Percentiles rank a stretch among this genome's conserved stretches.
phyloP scores from a whole-genome alignment of 64 coral and sea anemone species.

The Montipora capricornis region DNA sequence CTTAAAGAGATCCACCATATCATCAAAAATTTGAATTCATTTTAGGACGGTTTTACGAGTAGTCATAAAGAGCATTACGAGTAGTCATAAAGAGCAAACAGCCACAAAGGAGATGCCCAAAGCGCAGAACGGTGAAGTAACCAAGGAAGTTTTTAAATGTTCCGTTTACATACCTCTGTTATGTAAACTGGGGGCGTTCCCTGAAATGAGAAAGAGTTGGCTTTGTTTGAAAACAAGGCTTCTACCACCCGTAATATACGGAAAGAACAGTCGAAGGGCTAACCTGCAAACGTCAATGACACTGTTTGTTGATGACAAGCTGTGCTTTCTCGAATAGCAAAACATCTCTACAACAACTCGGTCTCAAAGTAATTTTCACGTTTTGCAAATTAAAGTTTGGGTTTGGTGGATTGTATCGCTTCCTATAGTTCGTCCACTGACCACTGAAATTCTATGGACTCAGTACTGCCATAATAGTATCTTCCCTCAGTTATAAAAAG shows the following conservation, averaged over 20 bases:
- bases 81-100: not conserved
- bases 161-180: conserved; percentile 1
- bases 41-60: not conserved
- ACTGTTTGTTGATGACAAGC: not conserved
- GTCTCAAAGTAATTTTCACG: conserved; percentile 9
- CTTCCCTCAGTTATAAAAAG: not conserved
- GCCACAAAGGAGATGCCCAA: too few relatives aligned
- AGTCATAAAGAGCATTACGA: not conserved
- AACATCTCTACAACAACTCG: not conserved
- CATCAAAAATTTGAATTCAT: too few relatives aligned
- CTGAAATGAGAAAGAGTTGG: too few relatives aligned
- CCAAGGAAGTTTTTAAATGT: not conserved
- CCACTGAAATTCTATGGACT: too few relatives aligned
- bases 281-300: not conserved
- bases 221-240: too few relatives aligned
- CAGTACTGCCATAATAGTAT: too few relatives aligned
- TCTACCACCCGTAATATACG: not conserved
- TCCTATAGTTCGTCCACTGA: not conserved
- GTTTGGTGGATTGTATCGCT: not conserved
- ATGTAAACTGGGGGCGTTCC: not conserved
- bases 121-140: too few relatives aligned
- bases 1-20: too few relatives aligned
- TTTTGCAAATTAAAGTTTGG: not conserved
- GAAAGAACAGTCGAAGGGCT: not conserved
- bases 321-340: not conserved